Evolutionary conservation across 2,113 vertebrate genomes (phyloP), one percentile per base, ranked within the genome.

Genomic region (Antechinus stuartii): DNA sequence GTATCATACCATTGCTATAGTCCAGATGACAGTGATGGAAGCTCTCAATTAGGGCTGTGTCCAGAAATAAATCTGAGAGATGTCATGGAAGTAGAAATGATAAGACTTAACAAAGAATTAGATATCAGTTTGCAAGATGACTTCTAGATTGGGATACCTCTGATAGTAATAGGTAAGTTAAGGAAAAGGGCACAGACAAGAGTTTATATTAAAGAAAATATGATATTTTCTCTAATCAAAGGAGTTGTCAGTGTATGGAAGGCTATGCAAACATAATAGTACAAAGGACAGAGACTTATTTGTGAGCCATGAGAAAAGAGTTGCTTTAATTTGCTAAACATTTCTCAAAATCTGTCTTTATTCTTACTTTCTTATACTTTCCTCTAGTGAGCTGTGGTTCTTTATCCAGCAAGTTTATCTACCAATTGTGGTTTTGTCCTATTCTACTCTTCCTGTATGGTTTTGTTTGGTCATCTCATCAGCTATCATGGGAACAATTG

Each of bases 141-240:
- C n/a, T 84, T 68, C 61, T 68, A 30, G 27, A 0, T 35, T 68
- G 30, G 30, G 30, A 50, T 49, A 90, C 89, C 27, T 84, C 61
- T 35, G 12, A 68, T 30, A 68, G 61, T 3, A 68, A 68, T 22
- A 92, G 26, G 8, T 54, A 54, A 16, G 35, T 94, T 30, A 93
- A n/a, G 68, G 55, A 11, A 49, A 54, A 54, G 19, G 16, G 9
- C 19, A 47, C 19, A 47, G 35, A 2, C 11, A 92, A 68, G 61
- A 90, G 52, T 93, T 19, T 55, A 54, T 25, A 93, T 46, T 92
- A 89, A 95, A 93, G 55, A 91, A 91, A 95, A 30, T 2, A 19
- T 84, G 92, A 52, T 12, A 35, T 90, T 47, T 92, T 91, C 46
- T 22, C 54, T 54, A 93, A 52, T 8, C 35, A 30, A 96, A 95